These are phyloP conservation scores for Cephalopterus ornatus DNA, from an alignment of 2,113 vertebrate genomes.

Conservation along the genomic window DNA sequence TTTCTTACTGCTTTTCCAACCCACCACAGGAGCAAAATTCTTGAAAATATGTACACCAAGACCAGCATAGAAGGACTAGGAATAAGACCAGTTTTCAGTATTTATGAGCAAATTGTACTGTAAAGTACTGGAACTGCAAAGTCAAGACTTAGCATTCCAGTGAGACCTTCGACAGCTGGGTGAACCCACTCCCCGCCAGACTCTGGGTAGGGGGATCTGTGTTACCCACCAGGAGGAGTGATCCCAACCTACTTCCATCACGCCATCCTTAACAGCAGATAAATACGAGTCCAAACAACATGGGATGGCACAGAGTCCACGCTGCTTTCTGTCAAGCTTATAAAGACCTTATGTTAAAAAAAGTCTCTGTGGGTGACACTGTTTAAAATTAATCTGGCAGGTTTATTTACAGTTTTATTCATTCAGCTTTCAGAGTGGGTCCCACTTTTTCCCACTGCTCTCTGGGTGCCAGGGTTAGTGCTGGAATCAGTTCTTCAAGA, in stretches of 20 bases:
- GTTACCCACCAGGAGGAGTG: not conserved
- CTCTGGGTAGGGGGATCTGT: not conserved
- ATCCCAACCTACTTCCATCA: not conserved
- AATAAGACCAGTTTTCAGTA: not conserved
- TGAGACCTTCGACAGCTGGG: not conserved
- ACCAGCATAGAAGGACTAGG: not conserved
- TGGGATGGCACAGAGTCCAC: not conserved
- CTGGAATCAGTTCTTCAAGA: not conserved
- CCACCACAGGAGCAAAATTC: not conserved
- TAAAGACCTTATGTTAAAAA: not conserved
- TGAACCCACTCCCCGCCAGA: rapidly evolving
- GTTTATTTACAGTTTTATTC: not conserved
- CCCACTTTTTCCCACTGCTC: not conserved
- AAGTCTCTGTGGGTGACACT: not conserved
- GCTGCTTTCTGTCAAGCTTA: not conserved
- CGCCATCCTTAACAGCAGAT: not conserved
- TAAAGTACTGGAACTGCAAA: not conserved
- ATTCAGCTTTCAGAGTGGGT: not conserved
- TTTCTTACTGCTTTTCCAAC: not conserved
- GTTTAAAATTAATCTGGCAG: not conserved
- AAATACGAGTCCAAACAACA: rapidly evolving
- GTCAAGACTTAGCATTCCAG: not conserved
- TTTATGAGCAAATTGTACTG: not conserved
- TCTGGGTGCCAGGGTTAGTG: not conserved
- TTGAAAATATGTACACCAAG: not conserved